These are phyloP conservation scores for Helicolenus hilgendorfi DNA, from an alignment of 2,797 vertebrate species.

Conservation along the genomic window DNA sequence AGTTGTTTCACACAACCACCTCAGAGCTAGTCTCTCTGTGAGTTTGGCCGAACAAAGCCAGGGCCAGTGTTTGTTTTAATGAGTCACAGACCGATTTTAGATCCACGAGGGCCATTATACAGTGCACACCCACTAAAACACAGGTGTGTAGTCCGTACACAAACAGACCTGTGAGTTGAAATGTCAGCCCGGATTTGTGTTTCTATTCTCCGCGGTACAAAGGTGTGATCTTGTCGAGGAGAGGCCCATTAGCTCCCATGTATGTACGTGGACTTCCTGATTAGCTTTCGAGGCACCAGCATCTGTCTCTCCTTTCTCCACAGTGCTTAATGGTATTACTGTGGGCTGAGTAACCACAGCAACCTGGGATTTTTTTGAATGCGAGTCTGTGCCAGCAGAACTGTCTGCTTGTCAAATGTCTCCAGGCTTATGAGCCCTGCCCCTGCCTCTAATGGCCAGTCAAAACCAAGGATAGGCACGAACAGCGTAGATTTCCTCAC, in stretches of 20 bases:
- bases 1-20: slow-evolving; percentile 7
- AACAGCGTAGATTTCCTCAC: not conserved
- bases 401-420: slow-evolving; percentile 46
- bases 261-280: slow-evolving; percentile 31
- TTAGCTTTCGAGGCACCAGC: slow-evolving; percentile 42
- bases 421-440: slow-evolving; percentile 14
- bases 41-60: slow-evolving; percentile 15
- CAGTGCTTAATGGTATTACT: slow-evolving; percentile 43
- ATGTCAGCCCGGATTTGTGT: slow-evolving; percentile 35
- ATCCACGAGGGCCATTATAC: slow-evolving; percentile 34
- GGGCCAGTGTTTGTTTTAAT: slow-evolving; percentile 75
- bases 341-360: slow-evolving; percentile 49
- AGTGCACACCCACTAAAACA: slow-evolving; percentile 64
- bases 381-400: slow-evolving; percentile 21
- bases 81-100: slow-evolving; percentile 67
- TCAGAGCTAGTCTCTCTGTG: not conserved
- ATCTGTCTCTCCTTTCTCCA: slow-evolving; percentile 28
- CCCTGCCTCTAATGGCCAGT: not conserved
- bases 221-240: slow-evolving; percentile 24
- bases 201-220: slow-evolving; percentile 1
- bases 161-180: slow-evolving; percentile 44
- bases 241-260: slow-evolving; percentile 44
- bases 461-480: not conserved
- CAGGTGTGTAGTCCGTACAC: slow-evolving; percentile 54
- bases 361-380: slow-evolving; percentile 47